Percentiles rank a stretch among this genome's conserved stretches.
phyloP scores from a whole-genome alignment of 1,140 invertebrate genomes.

The Littorina saxatilis region DNA sequence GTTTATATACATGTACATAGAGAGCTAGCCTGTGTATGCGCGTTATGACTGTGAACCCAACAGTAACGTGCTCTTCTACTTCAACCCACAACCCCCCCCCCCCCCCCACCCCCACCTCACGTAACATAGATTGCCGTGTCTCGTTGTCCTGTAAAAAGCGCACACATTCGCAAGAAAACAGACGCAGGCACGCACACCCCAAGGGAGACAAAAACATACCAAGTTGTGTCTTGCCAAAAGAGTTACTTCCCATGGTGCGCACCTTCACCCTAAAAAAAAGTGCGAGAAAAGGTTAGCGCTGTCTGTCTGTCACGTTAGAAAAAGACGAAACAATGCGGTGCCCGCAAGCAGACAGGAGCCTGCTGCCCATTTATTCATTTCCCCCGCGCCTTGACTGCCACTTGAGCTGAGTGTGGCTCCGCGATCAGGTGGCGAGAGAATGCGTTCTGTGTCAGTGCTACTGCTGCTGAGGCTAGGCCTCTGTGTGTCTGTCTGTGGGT shows the following conservation, averaged over 20 bases:
- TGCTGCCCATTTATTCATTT: neutral
- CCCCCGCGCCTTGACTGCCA: neutral
- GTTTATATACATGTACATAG: no score
- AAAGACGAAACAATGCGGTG: constrained; percentile 11
- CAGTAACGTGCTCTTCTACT: no score
- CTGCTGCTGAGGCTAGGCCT: neutral
- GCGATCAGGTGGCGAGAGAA: constrained; percentile 11
- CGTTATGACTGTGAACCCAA: no score
- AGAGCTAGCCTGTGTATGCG: no score
- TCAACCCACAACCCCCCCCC: no score
- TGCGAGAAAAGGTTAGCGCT: neutral
- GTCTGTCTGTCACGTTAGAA: neutral
- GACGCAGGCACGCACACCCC: no score
- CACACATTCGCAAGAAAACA: no score
- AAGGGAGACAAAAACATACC: neutral
- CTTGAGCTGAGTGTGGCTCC: neutral
- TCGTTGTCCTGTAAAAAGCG: no score
- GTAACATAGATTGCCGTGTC: no score
- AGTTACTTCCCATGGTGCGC: neutral
- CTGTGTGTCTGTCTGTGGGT: neutral
- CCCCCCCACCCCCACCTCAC: no score
- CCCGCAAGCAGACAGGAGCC: neutral
- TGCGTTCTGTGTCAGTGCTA: neutral
- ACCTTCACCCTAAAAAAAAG: neutral
- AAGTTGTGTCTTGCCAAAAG: neutral